Evolutionary conservation across 1,140 invertebrate genomes (phyloP).

Genomic region (Hesperophylax magnus): DNA sequence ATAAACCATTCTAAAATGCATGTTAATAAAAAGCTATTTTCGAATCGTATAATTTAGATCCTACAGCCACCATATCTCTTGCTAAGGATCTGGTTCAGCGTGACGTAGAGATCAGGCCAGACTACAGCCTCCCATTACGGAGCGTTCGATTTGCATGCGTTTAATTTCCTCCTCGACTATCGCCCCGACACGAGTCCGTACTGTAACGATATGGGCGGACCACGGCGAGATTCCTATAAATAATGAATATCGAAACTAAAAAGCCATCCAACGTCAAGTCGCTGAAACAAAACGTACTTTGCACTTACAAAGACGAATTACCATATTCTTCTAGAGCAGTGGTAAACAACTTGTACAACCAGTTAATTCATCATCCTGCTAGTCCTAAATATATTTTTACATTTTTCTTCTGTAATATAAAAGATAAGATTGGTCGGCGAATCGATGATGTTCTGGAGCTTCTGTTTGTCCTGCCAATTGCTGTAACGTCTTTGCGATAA

Average conservation of each 20-base stretch:
- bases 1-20: too few relatives aligned
- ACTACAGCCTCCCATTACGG: slow-evolving; percentile 6
- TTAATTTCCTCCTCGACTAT: slow-evolving; percentile 33
- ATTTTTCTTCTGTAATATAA: too few relatives aligned
- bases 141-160: slow-evolving; percentile 27
- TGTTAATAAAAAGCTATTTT: too few relatives aligned
- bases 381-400: too few relatives aligned
- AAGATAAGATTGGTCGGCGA: too few relatives aligned
- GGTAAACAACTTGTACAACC: not conserved
- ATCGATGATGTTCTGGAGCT: too few relatives aligned
- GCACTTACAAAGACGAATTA: slow-evolving; percentile 31
- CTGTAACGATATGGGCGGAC: slow-evolving; percentile 41
- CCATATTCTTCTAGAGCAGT: slow-evolving; percentile 35
- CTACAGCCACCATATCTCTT: not conserved
- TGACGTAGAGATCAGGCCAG: not conserved
- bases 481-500: too few relatives aligned
- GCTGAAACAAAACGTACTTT: slow-evolving; percentile 43
- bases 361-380: too few relatives aligned
- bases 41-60: not conserved
- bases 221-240: slow-evolving; percentile 39
- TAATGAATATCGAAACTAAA: slow-evolving; percentile 46
- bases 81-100: not conserved
- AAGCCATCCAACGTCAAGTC: slow-evolving; percentile 46
- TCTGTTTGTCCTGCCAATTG: too few relatives aligned
- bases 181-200: slow-evolving; percentile 11